Evolutionary conservation across 2,888 invertebrate genomes (phyloP).

Genomic region (Athrips mouffetella): DNA sequence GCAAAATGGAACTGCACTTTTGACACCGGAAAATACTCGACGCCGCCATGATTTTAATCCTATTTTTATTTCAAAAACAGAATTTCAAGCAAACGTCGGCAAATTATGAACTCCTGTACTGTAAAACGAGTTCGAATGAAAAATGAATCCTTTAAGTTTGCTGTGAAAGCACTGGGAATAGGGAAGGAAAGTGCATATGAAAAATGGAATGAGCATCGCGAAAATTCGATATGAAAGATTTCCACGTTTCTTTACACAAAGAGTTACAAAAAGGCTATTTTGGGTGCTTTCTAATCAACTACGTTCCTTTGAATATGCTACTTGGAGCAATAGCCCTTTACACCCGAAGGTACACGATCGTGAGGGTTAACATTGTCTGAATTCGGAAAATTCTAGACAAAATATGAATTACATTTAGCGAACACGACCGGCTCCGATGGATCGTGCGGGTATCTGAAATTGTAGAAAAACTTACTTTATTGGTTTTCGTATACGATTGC

Average conservation of each 20-base stretch:
- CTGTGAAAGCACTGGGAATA: background rate
- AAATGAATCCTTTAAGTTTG: slow-evolving; percentile 6
- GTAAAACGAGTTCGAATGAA: slow-evolving; percentile 10
- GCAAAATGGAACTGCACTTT: slow-evolving; percentile 29
- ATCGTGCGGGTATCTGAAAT: no score
- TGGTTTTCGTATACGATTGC: no score
- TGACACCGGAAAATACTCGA: slow-evolving; percentile 27
- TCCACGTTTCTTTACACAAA: slow-evolving; percentile 6
- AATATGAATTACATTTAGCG: no score
- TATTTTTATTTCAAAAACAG: slow-evolving; percentile 15
- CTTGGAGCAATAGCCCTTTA: no score
- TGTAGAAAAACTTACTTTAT: no score
- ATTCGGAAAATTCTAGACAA: no score
- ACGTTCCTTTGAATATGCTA: no score
- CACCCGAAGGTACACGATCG: no score
- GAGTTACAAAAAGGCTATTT: no score
- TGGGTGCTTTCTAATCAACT: no score
- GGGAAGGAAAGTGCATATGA: slow-evolving; percentile 1
- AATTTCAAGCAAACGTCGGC: slow-evolving; percentile 8
- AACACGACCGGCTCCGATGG: no score
- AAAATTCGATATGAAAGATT: slow-evolving; percentile 4
- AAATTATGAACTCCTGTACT: slow-evolving; percentile 14
- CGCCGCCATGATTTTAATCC: slow-evolving; percentile 18
- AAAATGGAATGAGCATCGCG: background rate
- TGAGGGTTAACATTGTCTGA: no score